phyloP scores from a whole-genome alignment of 2,888 invertebrate genomes.

The Sepioteuthis lessoniana region DNA sequence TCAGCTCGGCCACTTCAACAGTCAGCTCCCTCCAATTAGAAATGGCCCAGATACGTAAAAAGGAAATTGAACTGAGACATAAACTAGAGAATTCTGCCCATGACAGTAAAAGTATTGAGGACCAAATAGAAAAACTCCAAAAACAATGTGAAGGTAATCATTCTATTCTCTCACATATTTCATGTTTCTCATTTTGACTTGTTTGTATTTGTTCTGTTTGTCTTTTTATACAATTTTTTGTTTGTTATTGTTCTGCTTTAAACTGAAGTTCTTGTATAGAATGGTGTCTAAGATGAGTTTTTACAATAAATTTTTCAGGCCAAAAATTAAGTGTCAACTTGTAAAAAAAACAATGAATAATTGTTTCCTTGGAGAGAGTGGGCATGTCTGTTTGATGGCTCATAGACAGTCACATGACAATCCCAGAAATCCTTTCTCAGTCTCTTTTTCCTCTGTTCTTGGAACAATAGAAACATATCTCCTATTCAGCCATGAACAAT shows the following conservation, averaged over 20 bases:
- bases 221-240: neutral
- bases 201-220: neutral
- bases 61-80: constrained; percentile 67
- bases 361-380: too few relatives aligned
- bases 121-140: constrained; percentile 64
- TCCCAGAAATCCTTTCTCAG: too few relatives aligned
- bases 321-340: too few relatives aligned
- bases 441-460: too few relatives aligned
- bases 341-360: too few relatives aligned
- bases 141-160: constrained; percentile 63
- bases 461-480: too few relatives aligned
- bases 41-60: constrained; percentile 64
- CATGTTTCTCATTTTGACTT: neutral
- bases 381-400: too few relatives aligned
- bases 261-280: too few relatives aligned
- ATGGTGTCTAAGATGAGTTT: too few relatives aligned
- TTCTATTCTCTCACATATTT: neutral
- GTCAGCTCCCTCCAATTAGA: constrained; percentile 69
- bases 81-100: constrained; percentile 62
- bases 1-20: constrained; percentile 68
- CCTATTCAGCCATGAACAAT: too few relatives aligned
- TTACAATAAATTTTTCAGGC: too few relatives aligned
- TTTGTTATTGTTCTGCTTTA: neutral
- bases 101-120: constrained; percentile 57
- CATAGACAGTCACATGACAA: too few relatives aligned